Conservation (phyloP, 2,888 invertebrate species). For the Scaptomyza tumidula region DNA sequence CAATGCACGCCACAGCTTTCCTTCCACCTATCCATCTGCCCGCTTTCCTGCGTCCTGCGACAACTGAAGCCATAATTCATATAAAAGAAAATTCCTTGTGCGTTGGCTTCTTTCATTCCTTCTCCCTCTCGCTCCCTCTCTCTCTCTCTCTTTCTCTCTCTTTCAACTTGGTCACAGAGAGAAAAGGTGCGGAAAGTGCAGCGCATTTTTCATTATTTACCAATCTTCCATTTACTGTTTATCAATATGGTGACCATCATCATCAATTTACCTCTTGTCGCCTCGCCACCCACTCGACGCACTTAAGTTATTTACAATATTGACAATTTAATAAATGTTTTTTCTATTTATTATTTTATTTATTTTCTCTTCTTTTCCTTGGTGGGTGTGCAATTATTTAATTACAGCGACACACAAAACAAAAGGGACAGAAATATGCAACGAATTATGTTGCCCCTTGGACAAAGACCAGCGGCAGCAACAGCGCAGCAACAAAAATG, state of each 20-base stretch:
- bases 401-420: constrained; percentile 48
- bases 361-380: constrained; percentile 22
- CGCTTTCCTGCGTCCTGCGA: background rate
- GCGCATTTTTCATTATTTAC: constrained; percentile 76
- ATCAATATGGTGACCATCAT: constrained; percentile 66
- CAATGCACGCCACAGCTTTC: constrained; percentile 39
- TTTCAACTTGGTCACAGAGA: constrained; percentile 58
- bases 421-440: constrained; percentile 56
- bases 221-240: constrained; percentile 68
- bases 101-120: constrained; percentile 61
- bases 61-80: constrained; percentile 68
- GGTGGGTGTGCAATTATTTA: constrained; percentile 63
- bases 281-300: background rate
- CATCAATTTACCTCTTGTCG: constrained; percentile 13
- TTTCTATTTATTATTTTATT: constrained; percentile 18
- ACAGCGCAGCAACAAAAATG: constrained; percentile 21
- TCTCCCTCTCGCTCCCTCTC: constrained; percentile 1
- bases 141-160: constrained; percentile 6
- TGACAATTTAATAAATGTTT: constrained; percentile 46
- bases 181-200: constrained; percentile 73
- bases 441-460: constrained; percentile 54
- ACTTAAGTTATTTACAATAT: constrained; percentile 19
- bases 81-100: constrained; percentile 67
- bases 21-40: background rate
- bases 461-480: constrained; percentile 19